Percentiles rank a stretch among this genome's conserved stretches.
These are phyloP conservation scores for Bucco capensis DNA, from an alignment of 2,113 vertebrate species.

Conservation along the genomic window DNA sequence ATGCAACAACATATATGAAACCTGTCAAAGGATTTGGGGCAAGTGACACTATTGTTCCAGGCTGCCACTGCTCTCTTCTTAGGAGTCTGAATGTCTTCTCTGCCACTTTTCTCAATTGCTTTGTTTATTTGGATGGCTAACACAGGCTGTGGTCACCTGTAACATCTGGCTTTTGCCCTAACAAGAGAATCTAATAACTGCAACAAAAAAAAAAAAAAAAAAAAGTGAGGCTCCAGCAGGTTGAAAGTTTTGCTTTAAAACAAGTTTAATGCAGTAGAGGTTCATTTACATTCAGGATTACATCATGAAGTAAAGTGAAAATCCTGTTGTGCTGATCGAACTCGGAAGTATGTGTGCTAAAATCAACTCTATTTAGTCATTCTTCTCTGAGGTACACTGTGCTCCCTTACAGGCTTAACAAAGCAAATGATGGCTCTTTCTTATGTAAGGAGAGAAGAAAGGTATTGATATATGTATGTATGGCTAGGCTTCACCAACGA, in stretches of 20 bases:
- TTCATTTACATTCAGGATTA: too few relatives aligned
- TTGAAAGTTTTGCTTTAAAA: neutral
- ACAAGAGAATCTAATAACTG: neutral
- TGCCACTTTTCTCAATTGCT: neutral
- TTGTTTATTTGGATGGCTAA: neutral
- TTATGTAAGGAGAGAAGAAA: constrained; percentile 8
- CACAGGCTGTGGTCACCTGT: neutral
- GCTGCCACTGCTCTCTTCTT: neutral
- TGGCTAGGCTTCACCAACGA: too few relatives aligned
- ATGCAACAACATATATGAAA: neutral
- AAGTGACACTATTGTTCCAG: neutral
- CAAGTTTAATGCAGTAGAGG: neutral
- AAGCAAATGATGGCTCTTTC: neutral
- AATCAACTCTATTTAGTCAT: neutral
- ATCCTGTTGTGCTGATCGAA: neutral
- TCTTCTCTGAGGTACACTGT: neutral
- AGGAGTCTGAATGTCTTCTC: neutral
- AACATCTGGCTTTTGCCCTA: neutral
- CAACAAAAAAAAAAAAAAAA: neutral
- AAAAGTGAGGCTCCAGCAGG: neutral
- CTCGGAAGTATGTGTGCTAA: neutral
- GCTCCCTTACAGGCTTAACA: neutral
- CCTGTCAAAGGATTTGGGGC: neutral
- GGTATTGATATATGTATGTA: too few relatives aligned
- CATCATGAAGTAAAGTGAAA: neutral